A percentile compares a stretch with the other conserved stretches of the same genome.
These are phyloP conservation scores for Hedya salicella DNA, from an alignment of 2,888 invertebrate species.

Conservation along the genomic window DNA sequence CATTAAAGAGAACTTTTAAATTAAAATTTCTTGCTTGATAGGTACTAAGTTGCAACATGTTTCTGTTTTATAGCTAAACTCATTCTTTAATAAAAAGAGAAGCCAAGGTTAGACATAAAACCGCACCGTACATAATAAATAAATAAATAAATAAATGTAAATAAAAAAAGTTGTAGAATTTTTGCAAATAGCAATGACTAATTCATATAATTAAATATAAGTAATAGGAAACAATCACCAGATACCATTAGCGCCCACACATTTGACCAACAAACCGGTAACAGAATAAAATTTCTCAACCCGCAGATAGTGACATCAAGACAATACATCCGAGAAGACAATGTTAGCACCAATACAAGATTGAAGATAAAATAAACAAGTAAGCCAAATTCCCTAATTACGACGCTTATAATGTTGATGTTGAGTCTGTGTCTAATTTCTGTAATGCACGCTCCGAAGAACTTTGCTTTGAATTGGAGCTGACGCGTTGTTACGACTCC, in stretches of 20 bases:
- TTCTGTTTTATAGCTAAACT: background rate
- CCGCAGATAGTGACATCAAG: slow-evolving; percentile 40
- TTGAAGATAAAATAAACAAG: slow-evolving; percentile 47
- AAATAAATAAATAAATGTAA: background rate
- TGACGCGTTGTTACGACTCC: slow-evolving; percentile 41
- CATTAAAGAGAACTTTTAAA: background rate
- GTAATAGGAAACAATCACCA: slow-evolving; percentile 44
- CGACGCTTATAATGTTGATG: slow-evolving; percentile 45
- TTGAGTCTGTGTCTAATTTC: slow-evolving; percentile 44
- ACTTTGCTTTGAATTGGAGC: slow-evolving; percentile 42
- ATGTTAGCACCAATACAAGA: slow-evolving; percentile 44
- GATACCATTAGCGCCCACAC: slow-evolving; percentile 47
- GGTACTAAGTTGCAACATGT: background rate
- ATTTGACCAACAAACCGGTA: slow-evolving; percentile 52
- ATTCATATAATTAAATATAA: background rate
- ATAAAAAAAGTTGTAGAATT: background rate
- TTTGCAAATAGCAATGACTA: background rate
- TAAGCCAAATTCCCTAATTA: slow-evolving; percentile 50
- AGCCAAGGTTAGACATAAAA: background rate
- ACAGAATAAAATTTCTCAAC: slow-evolving; percentile 30
- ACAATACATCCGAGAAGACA: slow-evolving; percentile 41
- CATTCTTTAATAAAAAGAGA: background rate
- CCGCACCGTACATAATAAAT: background rate
- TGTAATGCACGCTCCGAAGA: slow-evolving; percentile 42
- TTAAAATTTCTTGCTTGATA: background rate